Evolutionary conservation across 2,113 vertebrate genomes (phyloP), one percentile per base, ranked within the genome.

Genomic region (Formicarius rufipectus): DNA sequence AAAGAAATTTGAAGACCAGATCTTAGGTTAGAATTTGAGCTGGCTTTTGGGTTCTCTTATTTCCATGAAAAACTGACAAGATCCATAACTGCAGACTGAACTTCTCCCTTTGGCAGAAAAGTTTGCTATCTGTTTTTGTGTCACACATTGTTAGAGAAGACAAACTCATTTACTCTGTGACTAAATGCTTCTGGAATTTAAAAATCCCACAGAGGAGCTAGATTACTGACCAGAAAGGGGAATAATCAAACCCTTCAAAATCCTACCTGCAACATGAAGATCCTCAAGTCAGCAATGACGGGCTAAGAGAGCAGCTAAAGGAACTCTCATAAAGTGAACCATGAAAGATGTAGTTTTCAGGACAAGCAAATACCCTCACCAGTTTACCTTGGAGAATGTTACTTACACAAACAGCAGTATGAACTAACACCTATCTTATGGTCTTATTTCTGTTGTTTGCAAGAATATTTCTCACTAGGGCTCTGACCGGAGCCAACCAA

Each of bases 71-170:
- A 91, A 71, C 27, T 69, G 17, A 7, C 15, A 85, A 35, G 8
- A 69, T 56, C 13, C 0, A 0, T n/a, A 64, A 35, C 21, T 8
- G 13, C 9, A n/a, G 19, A 39, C 60, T 71, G 40, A 78, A 73
- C 37, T 59, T 33, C 12, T 24, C 16, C 20, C 22, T 79, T 31
- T 60, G 28, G 37, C 33, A 71, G 33, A 67, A 62, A 11, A 55
- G 35, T 55, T 9, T 2, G 1, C 19, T 67, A 47, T 27, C 21
- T 55, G 12, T 20, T 56, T 75, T 56, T 53, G 56, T 72, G 18
- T 75, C 24, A 74, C 20, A 71, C 23, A 49, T 0, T 62, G 22
- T 16, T 18, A 80, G 31, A 67, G 39, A 83, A 67, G 52, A 79
- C 12, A 90, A 88, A 74, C 11, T 63, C 28, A 62, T 53, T 72